Evolutionary conservation across 1,140 invertebrate species (phyloP), one percentile per base, ranked within the genome.

Genomic region (Drosophila funebris): DNA sequence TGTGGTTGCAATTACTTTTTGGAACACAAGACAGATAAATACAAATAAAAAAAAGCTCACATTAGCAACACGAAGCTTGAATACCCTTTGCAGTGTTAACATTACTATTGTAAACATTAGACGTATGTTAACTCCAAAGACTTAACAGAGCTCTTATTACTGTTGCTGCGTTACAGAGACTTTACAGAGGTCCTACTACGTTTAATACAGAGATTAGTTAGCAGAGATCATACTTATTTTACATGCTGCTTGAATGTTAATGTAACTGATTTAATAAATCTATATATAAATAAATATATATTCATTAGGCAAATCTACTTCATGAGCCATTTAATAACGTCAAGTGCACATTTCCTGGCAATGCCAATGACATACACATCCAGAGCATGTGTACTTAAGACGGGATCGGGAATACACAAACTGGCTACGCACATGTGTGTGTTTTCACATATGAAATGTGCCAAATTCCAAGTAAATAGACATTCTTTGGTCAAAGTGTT

Each of bases 1-100:
- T 82, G 81, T 66, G 82, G 74, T 67, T 71, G 82, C 80, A 87
- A 83, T 87, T 87, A 82, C 83, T 77, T 70, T 69, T 64, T 31
- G 68, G 68, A 41, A 64, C 60, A 50, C 24, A 63, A 29, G 27
- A 43, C 24, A 64, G 24, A 48, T 29, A 37, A 33, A 41, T 3
- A 33, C 8, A 37, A 29, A 22, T 27, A 54, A 27, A 46, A 16
- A 56, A 63, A 66, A 64, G 68, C 41, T 50, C 2, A 0, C n/a
- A 29, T 18, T 39, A 37, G 20, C 37, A 37, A 58, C 43, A n/a
- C 56, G 41, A 60, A 44, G 29, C n/a, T 18, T 13, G 0, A 46
- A 60, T 61, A 52, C 41, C 13, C 37, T 61, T 61, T 31, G 31
- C 33, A 9, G 33, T 14, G 11, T 52, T 16, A 50, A 27, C 39